These are phyloP conservation scores for Andrena marginata DNA, from an alignment of 2,888 invertebrate species.

Conservation along the genomic window DNA sequence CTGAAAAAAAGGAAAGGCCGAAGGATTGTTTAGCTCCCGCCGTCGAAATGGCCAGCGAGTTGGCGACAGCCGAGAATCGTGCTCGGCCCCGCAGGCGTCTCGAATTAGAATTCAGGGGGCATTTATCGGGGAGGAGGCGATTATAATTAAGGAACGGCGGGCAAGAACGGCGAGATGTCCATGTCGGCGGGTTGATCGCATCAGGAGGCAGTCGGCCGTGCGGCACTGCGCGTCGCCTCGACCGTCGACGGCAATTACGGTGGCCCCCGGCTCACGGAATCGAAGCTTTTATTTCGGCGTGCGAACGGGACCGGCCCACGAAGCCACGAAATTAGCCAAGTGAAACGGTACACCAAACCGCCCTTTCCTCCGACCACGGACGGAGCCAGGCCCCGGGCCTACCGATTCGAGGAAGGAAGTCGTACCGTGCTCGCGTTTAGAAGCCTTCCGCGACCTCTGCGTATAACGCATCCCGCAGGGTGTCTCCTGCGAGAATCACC, in stretches of 20 bases:
- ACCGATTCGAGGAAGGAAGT: conserved; percentile 53
- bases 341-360: conserved; percentile 59
- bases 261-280: conserved; percentile 52
- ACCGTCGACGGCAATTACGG: conserved; percentile 64
- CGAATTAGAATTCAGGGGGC: conserved; percentile 50
- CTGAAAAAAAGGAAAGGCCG: too few relatives aligned
- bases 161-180: conserved; percentile 7
- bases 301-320: conserved; percentile 48
- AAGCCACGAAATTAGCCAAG: conserved; percentile 65
- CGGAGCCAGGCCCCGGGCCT: conserved; percentile 24
- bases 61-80: neutral
- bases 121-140: conserved; percentile 37
- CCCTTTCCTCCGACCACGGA: neutral
- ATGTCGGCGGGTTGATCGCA: conserved; percentile 32
- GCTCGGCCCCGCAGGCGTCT: neutral
- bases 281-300: conserved; percentile 68
- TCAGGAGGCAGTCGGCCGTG: conserved; percentile 44
- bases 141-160: conserved; percentile 64
- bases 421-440: conserved; percentile 46
- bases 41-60: too few relatives aligned
- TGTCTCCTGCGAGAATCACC: too few relatives aligned
- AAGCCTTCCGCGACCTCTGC: conserved; percentile 37
- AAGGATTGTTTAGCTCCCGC: too few relatives aligned
- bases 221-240: conserved; percentile 36
- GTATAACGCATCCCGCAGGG: neutral